Conservation (phyloP, 2,113 vertebrate species). For the Pleuronectes platessa region DNA sequence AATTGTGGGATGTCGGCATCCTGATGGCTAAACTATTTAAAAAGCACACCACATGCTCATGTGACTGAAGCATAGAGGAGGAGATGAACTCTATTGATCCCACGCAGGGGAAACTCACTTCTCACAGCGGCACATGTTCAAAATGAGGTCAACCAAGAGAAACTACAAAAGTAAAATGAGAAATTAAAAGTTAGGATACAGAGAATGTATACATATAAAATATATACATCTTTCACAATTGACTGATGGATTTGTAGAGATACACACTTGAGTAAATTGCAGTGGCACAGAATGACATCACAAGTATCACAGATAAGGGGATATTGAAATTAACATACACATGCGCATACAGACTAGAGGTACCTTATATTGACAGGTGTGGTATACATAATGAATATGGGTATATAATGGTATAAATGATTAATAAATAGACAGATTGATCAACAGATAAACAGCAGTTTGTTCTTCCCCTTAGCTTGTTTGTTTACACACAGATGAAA, state of each 20-base stretch:
- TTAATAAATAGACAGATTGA: too few species aligned
- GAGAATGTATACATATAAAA: neutral
- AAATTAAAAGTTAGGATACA: neutral
- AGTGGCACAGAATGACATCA: too few species aligned
- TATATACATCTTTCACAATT: neutral
- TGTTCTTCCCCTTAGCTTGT: neutral
- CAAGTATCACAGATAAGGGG: too few species aligned
- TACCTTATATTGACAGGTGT: neutral
- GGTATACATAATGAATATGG: too few species aligned
- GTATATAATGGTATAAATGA: too few species aligned
- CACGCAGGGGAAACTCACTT: neutral
- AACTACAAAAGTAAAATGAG: neutral
- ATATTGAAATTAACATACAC: too few species aligned
- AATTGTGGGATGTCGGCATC: conserved; percentile 37
- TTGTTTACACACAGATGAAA: neutral
- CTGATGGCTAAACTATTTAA: conserved; percentile 34
- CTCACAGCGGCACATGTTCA: neutral
- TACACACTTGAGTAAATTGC: too few species aligned
- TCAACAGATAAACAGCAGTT: too few species aligned
- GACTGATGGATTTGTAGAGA: too few species aligned
- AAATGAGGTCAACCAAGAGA: neutral
- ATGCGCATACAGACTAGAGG: too few species aligned
- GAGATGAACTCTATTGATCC: neutral
- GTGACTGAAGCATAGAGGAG: neutral
- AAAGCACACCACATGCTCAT: conserved; percentile 23